Percentiles rank a stretch among this genome's conserved stretches.
These are phyloP conservation scores for Melikaiella ostensackeni DNA, from an alignment of 2,888 invertebrate species.

Conservation along the genomic window DNA sequence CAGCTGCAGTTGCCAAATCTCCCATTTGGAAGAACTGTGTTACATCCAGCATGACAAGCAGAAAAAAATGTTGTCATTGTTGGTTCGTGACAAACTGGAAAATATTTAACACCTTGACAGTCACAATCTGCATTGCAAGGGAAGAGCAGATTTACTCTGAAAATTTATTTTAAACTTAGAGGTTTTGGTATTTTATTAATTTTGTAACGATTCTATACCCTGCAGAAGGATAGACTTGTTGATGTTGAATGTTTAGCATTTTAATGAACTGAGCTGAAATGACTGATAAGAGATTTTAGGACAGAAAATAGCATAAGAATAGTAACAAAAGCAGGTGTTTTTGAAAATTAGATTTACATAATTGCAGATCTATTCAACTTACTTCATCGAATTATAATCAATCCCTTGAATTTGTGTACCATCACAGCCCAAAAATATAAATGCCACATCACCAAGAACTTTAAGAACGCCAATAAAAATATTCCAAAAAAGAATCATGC, in stretches of 20 bases:
- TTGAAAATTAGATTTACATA: no score
- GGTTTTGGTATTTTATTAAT: background rate
- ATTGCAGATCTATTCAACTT: constrained; percentile 54
- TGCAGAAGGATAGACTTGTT: no score
- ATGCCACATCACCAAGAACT: constrained; percentile 79
- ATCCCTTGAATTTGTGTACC: constrained; percentile 73
- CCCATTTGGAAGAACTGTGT: constrained; percentile 67
- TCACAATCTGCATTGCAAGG: constrained; percentile 81
- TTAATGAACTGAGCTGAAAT: no score
- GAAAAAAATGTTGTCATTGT: constrained; percentile 83
- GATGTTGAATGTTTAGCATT: no score
- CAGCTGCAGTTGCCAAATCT: constrained; percentile 72
- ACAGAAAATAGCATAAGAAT: no score
- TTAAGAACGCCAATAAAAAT: constrained; percentile 80
- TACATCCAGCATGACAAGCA: constrained; percentile 87
- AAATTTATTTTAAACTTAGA: background rate
- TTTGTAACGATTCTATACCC: no score
- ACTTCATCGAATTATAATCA: constrained; percentile 69
- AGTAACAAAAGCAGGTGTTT: no score
- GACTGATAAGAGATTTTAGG: no score
- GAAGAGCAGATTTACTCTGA: constrained; percentile 79
- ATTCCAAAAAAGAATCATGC: constrained; percentile 82
- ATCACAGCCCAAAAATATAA: constrained; percentile 80
- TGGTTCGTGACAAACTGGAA: constrained; percentile 82
- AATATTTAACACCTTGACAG: constrained; percentile 81